phyloP scores from a whole-genome alignment of 2,797 vertebrate genomes.

The Morus bassanus region DNA sequence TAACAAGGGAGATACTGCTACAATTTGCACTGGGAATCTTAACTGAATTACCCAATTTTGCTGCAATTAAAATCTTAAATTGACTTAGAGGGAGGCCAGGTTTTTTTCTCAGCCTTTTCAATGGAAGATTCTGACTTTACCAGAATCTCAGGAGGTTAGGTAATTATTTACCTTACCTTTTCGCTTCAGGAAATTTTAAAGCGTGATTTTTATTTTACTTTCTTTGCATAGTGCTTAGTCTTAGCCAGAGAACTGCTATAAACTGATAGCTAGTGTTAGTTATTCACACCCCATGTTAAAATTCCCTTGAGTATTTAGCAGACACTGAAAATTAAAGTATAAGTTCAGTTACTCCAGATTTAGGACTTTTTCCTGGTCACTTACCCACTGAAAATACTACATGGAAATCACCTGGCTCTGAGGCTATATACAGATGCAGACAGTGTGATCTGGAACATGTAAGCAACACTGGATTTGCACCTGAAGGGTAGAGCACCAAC shows the following conservation, averaged over 20 bases:
- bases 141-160: background rate
- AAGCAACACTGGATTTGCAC: background rate
- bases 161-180: constrained; percentile 13
- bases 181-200: background rate
- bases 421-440: background rate
- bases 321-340: background rate
- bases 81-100: background rate
- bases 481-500: background rate
- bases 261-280: background rate
- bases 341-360: background rate
- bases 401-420: background rate
- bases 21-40: background rate
- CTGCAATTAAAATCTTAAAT: background rate
- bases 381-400: background rate
- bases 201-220: background rate
- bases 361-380: background rate
- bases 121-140: background rate
- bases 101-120: background rate
- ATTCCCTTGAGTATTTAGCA: background rate
- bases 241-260: background rate
- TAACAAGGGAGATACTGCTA: background rate
- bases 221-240: background rate
- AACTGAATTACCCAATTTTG: background rate
- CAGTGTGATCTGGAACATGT: rapidly evolving
- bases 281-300: background rate